Conservation (phyloP, 2,113 vertebrate species). For the Tiliqua scincoides region DNA sequence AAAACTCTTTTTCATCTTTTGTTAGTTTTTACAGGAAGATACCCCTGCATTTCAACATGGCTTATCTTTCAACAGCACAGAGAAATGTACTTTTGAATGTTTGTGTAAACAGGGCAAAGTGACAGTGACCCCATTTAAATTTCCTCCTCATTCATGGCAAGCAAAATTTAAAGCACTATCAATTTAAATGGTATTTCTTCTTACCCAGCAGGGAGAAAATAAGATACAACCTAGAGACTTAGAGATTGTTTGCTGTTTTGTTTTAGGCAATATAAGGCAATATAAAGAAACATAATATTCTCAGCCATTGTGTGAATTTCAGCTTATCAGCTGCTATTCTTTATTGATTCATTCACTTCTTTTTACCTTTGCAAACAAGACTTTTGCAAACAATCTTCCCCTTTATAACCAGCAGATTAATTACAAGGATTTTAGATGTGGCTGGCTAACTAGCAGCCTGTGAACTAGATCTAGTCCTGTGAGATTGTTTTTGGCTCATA, state of each 20-base stretch:
- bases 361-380: slow-evolving; percentile 43
- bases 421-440: slow-evolving; percentile 5
- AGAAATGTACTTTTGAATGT: slow-evolving; percentile 21
- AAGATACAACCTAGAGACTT: slow-evolving; percentile 36
- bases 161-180: slow-evolving; percentile 29
- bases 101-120: slow-evolving; percentile 40
- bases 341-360: slow-evolving; percentile 57
- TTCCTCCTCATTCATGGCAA: slow-evolving; percentile 42
- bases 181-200: slow-evolving; percentile 8
- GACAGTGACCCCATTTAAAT: slow-evolving; percentile 46
- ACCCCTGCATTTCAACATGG: neutral
- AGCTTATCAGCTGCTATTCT: slow-evolving; percentile 54
- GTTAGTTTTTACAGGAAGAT: rapidly evolving
- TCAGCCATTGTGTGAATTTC: slow-evolving; percentile 25
- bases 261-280: slow-evolving; percentile 38
- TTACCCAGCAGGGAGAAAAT: slow-evolving; percentile 10
- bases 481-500: neutral
- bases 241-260: neutral
- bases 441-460: neutral
- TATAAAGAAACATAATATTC: slow-evolving; percentile 10
- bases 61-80: slow-evolving; percentile 29
- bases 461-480: no score
- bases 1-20: neutral
- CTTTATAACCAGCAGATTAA: slow-evolving; percentile 22
- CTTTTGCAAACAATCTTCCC: slow-evolving; percentile 24